Percentiles rank a stretch among this genome's conserved stretches.
phyloP scores from a whole-genome alignment of 2,797 vertebrate species.

The Leptodactylus fallax region DNA sequence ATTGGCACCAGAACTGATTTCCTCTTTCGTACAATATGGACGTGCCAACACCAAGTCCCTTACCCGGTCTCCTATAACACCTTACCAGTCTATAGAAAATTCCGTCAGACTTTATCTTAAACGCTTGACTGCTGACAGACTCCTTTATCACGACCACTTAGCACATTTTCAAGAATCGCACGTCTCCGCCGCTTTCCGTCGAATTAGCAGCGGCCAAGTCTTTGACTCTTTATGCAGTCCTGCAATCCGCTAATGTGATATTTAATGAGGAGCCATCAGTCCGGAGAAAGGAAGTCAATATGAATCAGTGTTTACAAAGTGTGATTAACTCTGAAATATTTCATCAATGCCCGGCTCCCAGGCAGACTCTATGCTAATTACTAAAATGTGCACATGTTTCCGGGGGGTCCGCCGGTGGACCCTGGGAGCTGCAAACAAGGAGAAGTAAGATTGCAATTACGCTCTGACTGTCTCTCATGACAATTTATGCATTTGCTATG shows the following conservation, averaged over 20 bases:
- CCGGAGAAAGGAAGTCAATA: slow-evolving; percentile 98
- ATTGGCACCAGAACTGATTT: not conserved
- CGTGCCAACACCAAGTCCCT: too few species aligned
- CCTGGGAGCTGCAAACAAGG: slow-evolving; percentile 73
- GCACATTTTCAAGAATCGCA: slow-evolving; percentile 71
- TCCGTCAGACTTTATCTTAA: slow-evolving; percentile 58
- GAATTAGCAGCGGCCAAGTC: slow-evolving; percentile 82
- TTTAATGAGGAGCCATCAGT: slow-evolving; percentile 98
- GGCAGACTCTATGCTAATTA: slow-evolving; percentile 87
- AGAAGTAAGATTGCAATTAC: slow-evolving; percentile 83
- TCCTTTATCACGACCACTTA: slow-evolving; percentile 68
- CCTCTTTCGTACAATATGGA: not conserved
- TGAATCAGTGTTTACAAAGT: slow-evolving; percentile 99
- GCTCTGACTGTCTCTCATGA: slow-evolving; percentile 78
- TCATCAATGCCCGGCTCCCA: slow-evolving; percentile 86
- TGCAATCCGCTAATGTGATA: slow-evolving; percentile 90
- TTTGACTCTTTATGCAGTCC: slow-evolving; percentile 84
- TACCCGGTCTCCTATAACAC: not conserved
- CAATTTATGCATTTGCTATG: slow-evolving; percentile 82
- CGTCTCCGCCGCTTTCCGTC: slow-evolving; percentile 76
- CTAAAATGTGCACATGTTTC: slow-evolving; percentile 76
- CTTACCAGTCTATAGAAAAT: slow-evolving; percentile 54
- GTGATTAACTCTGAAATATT: slow-evolving; percentile 95
- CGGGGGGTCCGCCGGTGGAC: slow-evolving; percentile 74
- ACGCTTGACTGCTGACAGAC: slow-evolving; percentile 47